Evolutionary conservation across 2,888 invertebrate species (phyloP), one percentile per base, ranked within the genome.

Genomic region (Latrodectus elegans): DNA sequence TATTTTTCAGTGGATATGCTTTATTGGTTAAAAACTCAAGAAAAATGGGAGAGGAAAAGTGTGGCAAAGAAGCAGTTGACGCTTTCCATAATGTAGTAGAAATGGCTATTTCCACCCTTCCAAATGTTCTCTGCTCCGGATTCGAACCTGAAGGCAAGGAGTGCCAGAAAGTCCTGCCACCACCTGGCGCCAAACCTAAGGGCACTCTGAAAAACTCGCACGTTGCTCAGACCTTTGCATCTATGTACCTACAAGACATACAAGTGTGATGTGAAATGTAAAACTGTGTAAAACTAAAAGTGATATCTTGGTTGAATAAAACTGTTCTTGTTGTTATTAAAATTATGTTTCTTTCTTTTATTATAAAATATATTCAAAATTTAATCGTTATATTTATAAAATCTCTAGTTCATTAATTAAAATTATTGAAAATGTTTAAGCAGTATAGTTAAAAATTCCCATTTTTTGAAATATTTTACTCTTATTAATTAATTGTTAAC

Each of bases 171-270:
- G 74, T 81, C 12, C 73, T 88, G 14, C 88, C 88, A 8, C 85
- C 88, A 22, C 67, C 73, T 12, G 88, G 88, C 10, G 38, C 85
- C 14, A 78, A 68, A 17, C 88, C 88, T 2, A 85, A 73, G 22
- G 88, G 88, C 15, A 88, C 83, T 68, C 65, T 88, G 53, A 79
- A 72, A 67, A 78, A 88, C 26, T 88, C 88, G 4, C 87, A 88
- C 67, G 68, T 88, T 12, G 87, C 87, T 4, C 68, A 88, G 71
- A 74, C 77, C 38, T 88, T 88, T 65, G 55, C 78, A 51, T 68
- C 73, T 26, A 68, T 88, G 8, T 88, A 88, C 67, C 68, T 88
- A 17, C 73, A 71, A 15, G 87, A 88, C 51, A 14, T 60, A 70
- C 12, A 38, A 38, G 10, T 38, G 71, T 38, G 38, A 38, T 51